These are phyloP conservation scores for Drosophila kambysellisi DNA, from an alignment of 2,888 invertebrate species.

Conservation along the genomic window DNA sequence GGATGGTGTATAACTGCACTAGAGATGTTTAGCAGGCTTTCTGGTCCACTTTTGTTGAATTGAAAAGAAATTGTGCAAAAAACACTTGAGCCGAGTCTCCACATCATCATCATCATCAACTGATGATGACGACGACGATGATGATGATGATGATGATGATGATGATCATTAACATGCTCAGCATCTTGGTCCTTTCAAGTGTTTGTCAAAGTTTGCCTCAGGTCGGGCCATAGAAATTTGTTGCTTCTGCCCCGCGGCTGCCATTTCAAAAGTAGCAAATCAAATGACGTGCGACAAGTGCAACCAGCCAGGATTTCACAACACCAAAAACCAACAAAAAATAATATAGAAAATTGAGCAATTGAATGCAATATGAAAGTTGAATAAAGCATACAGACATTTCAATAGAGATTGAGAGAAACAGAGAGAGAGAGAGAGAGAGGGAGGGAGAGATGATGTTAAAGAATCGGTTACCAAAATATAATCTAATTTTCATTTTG, in stretches of 20 bases:
- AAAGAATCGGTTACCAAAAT: not conserved
- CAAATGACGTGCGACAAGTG: conserved; percentile 75
- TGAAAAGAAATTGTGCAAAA: conserved; percentile 80
- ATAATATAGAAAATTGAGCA: not conserved
- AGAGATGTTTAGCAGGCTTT: conserved; percentile 56
- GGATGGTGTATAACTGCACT: conserved; percentile 34
- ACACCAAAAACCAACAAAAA: conserved; percentile 10
- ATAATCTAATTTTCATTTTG: not conserved
- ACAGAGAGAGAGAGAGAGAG: not conserved
- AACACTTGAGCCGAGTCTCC: conserved; percentile 70
- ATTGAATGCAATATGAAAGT: not conserved
- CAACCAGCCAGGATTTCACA: conserved; percentile 52
- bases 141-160: conserved; percentile 6
- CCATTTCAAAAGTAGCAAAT: conserved; percentile 69
- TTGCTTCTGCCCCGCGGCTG: conserved; percentile 44
- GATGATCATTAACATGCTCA: conserved; percentile 12
- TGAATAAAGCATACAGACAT: not conserved
- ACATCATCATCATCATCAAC: conserved; percentile 25
- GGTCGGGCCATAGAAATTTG: conserved; percentile 56
- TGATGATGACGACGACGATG: conserved; percentile 7
- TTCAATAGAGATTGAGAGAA: not conserved
- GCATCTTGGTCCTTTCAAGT: conserved; percentile 56
- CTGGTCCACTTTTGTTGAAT: conserved; percentile 78
- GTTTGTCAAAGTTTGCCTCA: conserved; percentile 75
- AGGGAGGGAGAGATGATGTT: not conserved